phyloP scores from a whole-genome alignment of 1,140 invertebrate genomes.

The Drosophila repleta region DNA sequence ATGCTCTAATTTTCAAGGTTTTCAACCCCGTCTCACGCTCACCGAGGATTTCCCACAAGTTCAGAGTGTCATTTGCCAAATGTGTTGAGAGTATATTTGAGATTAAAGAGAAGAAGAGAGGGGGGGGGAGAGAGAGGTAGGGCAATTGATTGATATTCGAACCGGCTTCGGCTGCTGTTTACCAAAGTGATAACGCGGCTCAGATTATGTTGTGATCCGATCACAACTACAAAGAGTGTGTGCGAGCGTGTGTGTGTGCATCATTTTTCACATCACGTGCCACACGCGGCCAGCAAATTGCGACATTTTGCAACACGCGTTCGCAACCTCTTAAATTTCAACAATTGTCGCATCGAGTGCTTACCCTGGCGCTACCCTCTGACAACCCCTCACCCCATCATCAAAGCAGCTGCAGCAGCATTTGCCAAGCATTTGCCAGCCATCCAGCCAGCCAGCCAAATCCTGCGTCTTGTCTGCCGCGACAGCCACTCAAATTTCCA shows the following conservation, averaged over 20 bases:
- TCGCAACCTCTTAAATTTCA: conserved; percentile 73
- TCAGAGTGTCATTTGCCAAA: conserved; percentile 62
- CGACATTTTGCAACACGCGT: conserved; percentile 76
- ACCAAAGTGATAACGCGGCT: conserved; percentile 78
- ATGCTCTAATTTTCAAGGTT: conserved; percentile 22
- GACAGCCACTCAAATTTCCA: conserved; percentile 40
- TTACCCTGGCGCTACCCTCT: not conserved
- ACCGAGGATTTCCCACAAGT: conserved; percentile 49
- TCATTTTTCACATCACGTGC: conserved; percentile 78
- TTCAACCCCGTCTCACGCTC: conserved; percentile 14
- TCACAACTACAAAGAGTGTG: conserved; percentile 40
- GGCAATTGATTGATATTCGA: conserved; percentile 79
- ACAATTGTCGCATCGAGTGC: conserved; percentile 51
- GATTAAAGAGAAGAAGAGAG: conserved; percentile 31
- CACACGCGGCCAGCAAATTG: conserved; percentile 69
- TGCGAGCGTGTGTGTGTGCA: conserved; percentile 28
- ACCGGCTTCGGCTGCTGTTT: conserved; percentile 50
- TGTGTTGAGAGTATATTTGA: conserved; percentile 64
- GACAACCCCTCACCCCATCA: not conserved
- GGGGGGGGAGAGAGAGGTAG: not conserved
- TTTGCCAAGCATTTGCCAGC: conserved; percentile 13
- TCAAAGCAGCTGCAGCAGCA: conserved; percentile 62
- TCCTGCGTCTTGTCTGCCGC: conserved; percentile 56
- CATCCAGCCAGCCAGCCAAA: conserved; percentile 26
- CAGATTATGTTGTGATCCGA: conserved; percentile 80